A percentile compares a stretch with the other conserved stretches of the same genome.
These are phyloP conservation scores for Caranx ignobilis DNA, from an alignment of 2,113 vertebrate genomes.

Conservation along the genomic window DNA sequence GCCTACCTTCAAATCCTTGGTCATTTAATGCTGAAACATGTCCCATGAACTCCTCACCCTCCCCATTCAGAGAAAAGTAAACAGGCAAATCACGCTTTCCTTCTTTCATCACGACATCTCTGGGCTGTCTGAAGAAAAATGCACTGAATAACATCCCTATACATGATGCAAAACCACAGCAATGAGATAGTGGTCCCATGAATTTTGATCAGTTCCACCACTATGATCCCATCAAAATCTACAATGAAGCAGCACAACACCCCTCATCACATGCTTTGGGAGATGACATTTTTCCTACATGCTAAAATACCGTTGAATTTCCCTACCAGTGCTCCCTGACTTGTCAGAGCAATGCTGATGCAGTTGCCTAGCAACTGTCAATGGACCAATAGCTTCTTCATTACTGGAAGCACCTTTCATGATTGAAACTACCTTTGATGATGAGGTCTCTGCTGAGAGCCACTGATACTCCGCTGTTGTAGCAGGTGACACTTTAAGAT, in stretches of 20 bases:
- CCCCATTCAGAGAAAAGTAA: not conserved
- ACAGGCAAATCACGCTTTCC: not conserved
- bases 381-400: constrained; percentile 63
- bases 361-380: constrained; percentile 84
- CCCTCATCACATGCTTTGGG: not conserved
- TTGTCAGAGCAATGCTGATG: constrained; percentile 68
- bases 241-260: not conserved
- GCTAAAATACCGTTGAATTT: constrained; percentile 50
- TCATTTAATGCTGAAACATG: constrained; percentile 1
- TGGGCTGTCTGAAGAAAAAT: not conserved
- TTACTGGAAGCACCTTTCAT: constrained; percentile 70
- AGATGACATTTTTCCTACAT: constrained; percentile 38
- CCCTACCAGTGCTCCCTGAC: constrained; percentile 55
- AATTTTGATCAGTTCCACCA: constrained; percentile 10
- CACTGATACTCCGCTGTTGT: not conserved
- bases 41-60: not conserved
- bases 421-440: constrained; percentile 65
- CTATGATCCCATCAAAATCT: not conserved
- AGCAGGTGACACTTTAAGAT: constrained; percentile 31
- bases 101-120: constrained; percentile 1
- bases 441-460: constrained; percentile 34
- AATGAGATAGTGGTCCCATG: not conserved
- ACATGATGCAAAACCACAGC: constrained; percentile 15
- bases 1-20: not conserved
- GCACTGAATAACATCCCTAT: not conserved